Evolutionary conservation across 2,888 invertebrate species (phyloP), one percentile per base, ranked within the genome.

Genomic region (Caenorhabditis doughertyi): DNA sequence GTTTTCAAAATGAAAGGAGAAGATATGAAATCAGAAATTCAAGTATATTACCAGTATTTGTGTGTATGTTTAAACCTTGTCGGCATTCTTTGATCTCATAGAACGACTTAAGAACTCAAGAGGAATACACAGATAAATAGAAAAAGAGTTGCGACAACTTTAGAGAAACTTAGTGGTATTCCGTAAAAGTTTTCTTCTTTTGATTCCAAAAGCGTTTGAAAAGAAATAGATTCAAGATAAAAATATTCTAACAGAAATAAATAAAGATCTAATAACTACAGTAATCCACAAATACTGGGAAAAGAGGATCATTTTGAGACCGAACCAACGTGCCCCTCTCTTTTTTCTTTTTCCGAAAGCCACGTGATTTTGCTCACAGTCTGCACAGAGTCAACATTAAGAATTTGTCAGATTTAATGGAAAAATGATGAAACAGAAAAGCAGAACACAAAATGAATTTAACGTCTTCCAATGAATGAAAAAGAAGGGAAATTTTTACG

Each of bases 51-150:
- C 18, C 44, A 27, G 23, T n/a, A 44, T n/a, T 3, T 74, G 53
- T 47, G 47, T 65, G 65, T 65, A 62, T 18, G n/a, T 25, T 73
- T 74, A 58, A 47, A 56, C 39, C 42, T 56, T 18, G 58, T 56
- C 55, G 65, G 27, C 47, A 65, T 56, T 73, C 73, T 62, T 72
- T 72, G 72, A 72, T 44, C 62, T 70, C 56, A 62, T 29, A 62
- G 39, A 64, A 60, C 60, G 58, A 60, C 42, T 60, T 42, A n/a
- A n/a, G 42, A 60, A 23, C 42, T 64, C 47, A 60, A 62, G 42
- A 58, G 72, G 62, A 32, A 42, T 35, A 27, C 23, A 21, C 3
- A 29, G 32, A 44, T 18, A 13, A 39, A 60, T 9, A 25, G 35
- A 53, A n/a, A 44, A 47, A 18, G 44, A 2, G 3, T 18, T 18